phyloP scores from a whole-genome alignment of 2,113 vertebrate genomes.

The Harpagus bidentatus region DNA sequence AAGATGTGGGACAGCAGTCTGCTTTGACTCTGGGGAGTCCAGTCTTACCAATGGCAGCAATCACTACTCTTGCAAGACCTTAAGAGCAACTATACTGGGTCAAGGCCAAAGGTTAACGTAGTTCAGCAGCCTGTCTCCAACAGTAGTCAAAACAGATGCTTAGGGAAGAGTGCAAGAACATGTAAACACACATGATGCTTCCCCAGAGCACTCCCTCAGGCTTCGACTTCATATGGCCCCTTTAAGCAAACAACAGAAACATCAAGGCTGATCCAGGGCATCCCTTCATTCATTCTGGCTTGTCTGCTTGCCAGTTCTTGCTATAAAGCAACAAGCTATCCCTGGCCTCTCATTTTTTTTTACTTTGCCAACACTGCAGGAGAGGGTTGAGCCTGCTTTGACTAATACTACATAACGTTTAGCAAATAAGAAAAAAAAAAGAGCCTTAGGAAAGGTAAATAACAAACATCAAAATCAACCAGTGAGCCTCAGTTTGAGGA shows the following conservation, averaged over 20 bases:
- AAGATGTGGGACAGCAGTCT: not conserved
- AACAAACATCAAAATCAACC: not conserved
- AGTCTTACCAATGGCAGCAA: not conserved
- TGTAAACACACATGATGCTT: not conserved
- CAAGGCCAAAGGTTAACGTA: not conserved
- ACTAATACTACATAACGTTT: not conserved
- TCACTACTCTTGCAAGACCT: not conserved
- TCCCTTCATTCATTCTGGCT: not conserved
- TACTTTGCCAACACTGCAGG: not conserved
- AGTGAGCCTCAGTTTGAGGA: not conserved
- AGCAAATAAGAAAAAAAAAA: not conserved
- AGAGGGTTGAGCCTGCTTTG: not conserved
- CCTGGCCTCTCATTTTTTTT: not conserved
- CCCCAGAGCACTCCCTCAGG: not conserved
- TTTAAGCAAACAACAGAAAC: slow-evolving; percentile 3
- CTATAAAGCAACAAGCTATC: not conserved
- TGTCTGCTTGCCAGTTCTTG: not conserved
- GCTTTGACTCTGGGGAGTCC: not conserved
- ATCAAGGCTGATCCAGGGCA: not conserved
- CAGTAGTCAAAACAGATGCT: slow-evolving; percentile 29
- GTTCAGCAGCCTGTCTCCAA: not conserved
- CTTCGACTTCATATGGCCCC: not conserved
- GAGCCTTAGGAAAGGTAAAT: not conserved
- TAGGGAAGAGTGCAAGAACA: not conserved
- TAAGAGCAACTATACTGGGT: not conserved